These are phyloP conservation scores for Macrotis lagotis DNA, from an alignment of 2,113 vertebrate species.

Conservation along the genomic window DNA sequence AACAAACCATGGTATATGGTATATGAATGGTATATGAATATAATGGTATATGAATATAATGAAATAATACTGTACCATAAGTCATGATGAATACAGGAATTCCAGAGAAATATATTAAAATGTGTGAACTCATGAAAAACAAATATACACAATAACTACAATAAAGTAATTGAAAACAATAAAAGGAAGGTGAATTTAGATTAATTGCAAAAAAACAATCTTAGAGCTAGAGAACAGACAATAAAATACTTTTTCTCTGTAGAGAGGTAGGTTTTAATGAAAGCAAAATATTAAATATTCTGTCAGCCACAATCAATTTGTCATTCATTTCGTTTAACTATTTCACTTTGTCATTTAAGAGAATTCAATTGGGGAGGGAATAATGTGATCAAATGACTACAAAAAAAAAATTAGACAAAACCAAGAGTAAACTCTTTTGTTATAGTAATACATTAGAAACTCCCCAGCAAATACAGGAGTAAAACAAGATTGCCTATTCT, in stretches of 20 bases:
- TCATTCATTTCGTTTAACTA: background rate
- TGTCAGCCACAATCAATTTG: background rate
- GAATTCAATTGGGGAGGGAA: too few species aligned
- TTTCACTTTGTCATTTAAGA: background rate
- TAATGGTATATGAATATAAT: background rate
- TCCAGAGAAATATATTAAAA: background rate
- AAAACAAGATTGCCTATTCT: background rate
- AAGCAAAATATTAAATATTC: background rate
- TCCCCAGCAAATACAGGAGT: background rate
- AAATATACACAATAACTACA: background rate
- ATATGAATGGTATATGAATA: too few species aligned
- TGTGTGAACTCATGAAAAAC: background rate
- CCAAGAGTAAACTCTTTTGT: too few species aligned
- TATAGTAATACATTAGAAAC: background rate
- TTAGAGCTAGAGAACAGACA: too few species aligned
- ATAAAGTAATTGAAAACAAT: background rate
- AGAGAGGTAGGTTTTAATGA: background rate
- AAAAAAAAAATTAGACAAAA: background rate
- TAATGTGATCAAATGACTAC: background rate
- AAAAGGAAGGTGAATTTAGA: background rate
- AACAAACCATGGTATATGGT: background rate
- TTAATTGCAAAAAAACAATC: too few species aligned
- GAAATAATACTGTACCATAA: background rate
- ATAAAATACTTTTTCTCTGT: background rate
- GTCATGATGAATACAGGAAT: background rate